These are phyloP conservation scores for Sigmodon hispidus DNA, from an alignment of 2,113 vertebrate genomes.

Conservation along the genomic window DNA sequence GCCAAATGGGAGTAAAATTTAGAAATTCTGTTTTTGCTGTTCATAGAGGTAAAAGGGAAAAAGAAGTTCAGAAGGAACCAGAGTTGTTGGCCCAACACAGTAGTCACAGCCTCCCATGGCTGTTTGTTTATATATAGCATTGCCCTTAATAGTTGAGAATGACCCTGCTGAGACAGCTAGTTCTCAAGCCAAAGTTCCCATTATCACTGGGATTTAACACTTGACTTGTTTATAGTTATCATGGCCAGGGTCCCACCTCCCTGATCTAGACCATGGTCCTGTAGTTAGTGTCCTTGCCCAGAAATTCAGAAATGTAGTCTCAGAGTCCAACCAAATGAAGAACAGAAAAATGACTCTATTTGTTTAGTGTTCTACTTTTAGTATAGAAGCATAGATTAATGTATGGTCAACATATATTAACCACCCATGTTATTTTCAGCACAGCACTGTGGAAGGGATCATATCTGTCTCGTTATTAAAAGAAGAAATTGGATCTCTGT, in stretches of 20 bases:
- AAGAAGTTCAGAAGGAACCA: not conserved
- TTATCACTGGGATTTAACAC: constrained; percentile 67
- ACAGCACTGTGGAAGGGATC: not conserved
- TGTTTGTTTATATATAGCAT: constrained; percentile 71
- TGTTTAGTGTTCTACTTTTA: constrained; percentile 40
- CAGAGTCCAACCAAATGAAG: constrained; percentile 3
- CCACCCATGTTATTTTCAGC: constrained; percentile 41
- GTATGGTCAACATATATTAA: not conserved
- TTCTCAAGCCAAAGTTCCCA: constrained; percentile 66
- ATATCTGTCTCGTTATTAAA: constrained; percentile 21
- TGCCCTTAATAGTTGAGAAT: constrained; percentile 64
- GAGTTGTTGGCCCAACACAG: constrained; percentile 39
- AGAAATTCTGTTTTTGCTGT: constrained; percentile 11
- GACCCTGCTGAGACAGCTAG: constrained; percentile 69
- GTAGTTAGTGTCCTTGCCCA: constrained; percentile 31
- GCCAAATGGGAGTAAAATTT: constrained; percentile 4
- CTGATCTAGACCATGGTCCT: constrained; percentile 42
- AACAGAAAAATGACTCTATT: constrained; percentile 31
- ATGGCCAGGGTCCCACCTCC: constrained; percentile 11
- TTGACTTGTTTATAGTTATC: constrained; percentile 66
- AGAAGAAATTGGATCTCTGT: constrained; percentile 42
- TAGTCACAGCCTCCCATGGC: constrained; percentile 45
- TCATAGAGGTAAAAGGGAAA: not conserved
- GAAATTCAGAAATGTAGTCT: constrained; percentile 30
- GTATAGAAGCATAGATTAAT: not conserved